Evolutionary conservation across 2,797 vertebrate genomes (phyloP).

Genomic region (Tamandua tetradactyla): DNA sequence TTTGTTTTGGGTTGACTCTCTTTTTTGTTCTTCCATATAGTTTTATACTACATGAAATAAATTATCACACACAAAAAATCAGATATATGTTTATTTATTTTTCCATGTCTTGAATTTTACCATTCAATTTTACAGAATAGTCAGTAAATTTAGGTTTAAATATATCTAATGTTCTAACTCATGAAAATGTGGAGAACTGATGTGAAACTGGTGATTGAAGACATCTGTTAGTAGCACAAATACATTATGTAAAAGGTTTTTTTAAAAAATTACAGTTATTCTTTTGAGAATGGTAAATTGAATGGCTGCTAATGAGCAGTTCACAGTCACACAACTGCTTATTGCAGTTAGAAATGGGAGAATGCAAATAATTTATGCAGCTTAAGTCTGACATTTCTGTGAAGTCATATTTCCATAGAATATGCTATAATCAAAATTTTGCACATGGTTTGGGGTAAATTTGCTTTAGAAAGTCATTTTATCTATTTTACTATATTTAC

Average conservation of each 20-base stretch:
- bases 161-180: conserved; percentile 63
- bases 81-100: conserved; percentile 48
- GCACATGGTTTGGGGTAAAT: conserved; percentile 27
- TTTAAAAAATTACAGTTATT: conserved; percentile 66
- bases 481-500: conserved; percentile 34
- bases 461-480: conserved; percentile 44
- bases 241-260: conserved; percentile 70
- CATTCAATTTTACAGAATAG: conserved; percentile 52
- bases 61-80: conserved; percentile 52
- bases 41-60: conserved; percentile 46
- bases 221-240: conserved; percentile 76
- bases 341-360: conserved; percentile 77
- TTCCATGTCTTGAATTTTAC: conserved; percentile 56
- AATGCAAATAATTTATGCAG: conserved; percentile 28
- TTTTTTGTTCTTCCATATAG: conserved; percentile 9
- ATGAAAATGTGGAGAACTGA: conserved; percentile 58
- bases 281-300: conserved; percentile 74
- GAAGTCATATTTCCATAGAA: neutral
- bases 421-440: conserved; percentile 44
- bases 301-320: conserved; percentile 68
- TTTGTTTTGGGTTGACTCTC: conserved; percentile 9
- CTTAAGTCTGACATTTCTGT: conserved; percentile 49
- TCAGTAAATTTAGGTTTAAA: conserved; percentile 74
- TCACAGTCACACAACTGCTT: conserved; percentile 68
- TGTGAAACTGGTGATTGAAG: conserved; percentile 78